Evolutionary conservation across 64 coral and sea anemone genomes (phyloP).

Genomic region (Platygyra sinensis): DNA sequence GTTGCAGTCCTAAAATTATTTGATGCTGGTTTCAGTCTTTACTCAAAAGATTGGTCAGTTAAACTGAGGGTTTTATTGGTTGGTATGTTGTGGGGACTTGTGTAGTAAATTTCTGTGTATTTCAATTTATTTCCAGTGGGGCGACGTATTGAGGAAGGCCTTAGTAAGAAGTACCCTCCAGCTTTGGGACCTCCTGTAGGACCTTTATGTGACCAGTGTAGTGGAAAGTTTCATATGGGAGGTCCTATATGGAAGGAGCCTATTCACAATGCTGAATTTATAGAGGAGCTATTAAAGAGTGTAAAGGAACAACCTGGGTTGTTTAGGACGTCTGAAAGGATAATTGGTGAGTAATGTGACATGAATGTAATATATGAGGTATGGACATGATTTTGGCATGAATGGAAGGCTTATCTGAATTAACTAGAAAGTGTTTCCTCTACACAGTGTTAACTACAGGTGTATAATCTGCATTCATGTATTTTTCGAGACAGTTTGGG

Average conservation of each 20-base stretch:
- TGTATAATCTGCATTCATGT: no score
- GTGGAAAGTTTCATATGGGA: constrained; percentile 81
- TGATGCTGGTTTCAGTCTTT: no score
- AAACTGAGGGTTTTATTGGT: no score
- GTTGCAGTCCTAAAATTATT: no score
- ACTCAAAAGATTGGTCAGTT: no score
- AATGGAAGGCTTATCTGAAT: no score
- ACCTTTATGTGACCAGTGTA: constrained; percentile 80
- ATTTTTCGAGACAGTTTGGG: no score
- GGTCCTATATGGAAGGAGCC: constrained; percentile 92
- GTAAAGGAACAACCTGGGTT: constrained; percentile 57
- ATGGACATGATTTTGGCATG: no score
- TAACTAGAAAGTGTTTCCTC: no score
- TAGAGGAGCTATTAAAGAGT: constrained; percentile 51
- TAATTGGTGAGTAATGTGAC: constrained; percentile 69
- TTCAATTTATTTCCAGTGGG: constrained; percentile 66
- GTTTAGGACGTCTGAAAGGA: constrained; percentile 91
- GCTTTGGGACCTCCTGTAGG: constrained; percentile 84
- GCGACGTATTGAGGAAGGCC: constrained; percentile 86
- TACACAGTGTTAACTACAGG: no score
- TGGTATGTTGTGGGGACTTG: not conserved
- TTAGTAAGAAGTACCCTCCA: constrained; percentile 89
- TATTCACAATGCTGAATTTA: constrained; percentile 81
- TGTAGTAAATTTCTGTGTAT: not conserved
- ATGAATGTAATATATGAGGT: no score